A percentile compares a stretch with the other conserved stretches of the same genome.
Conservation (phyloP, 2,113 vertebrate species). For the Lucifuga dentata region DNA sequence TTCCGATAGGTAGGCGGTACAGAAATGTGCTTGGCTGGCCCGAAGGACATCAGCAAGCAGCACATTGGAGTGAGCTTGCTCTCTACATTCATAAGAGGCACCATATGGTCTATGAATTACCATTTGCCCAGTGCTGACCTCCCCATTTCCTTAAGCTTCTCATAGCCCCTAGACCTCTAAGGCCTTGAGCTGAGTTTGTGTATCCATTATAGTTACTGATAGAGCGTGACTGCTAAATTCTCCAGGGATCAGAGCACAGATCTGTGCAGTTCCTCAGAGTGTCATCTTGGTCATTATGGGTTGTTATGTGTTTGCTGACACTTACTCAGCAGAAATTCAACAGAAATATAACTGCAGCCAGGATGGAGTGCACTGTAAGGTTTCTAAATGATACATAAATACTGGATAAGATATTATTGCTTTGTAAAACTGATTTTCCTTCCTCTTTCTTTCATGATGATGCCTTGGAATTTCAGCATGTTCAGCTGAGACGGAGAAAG, state of each 20-base stretch:
- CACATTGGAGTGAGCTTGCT: constrained; percentile 22
- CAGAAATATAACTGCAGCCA: constrained; percentile 26
- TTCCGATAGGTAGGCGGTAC: constrained; percentile 61
- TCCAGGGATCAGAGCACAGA: constrained; percentile 32
- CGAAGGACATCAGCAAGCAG: constrained; percentile 57
- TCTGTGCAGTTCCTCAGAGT: constrained; percentile 48
- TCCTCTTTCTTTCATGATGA: constrained; percentile 12
- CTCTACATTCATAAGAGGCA: constrained; percentile 47
- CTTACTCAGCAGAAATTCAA: constrained; percentile 61
- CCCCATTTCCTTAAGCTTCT: constrained; percentile 51
- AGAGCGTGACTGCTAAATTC: constrained; percentile 55
- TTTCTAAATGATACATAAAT: constrained; percentile 24
- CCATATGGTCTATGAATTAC: constrained; percentile 79
- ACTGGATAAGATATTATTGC: constrained; percentile 28
- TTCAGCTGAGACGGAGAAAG: constrained; percentile 90
- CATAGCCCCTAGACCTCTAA: constrained; percentile 57
- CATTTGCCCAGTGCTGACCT: constrained; percentile 51
- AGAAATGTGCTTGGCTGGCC: constrained; percentile 67
- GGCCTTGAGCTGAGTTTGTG: constrained; percentile 62
- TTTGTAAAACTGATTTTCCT: constrained; percentile 2
- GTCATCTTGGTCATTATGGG: constrained; percentile 63
- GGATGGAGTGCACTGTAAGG: constrained; percentile 12
- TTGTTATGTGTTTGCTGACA: constrained; percentile 56
- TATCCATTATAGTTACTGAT: constrained; percentile 68
- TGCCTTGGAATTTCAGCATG: constrained; percentile 86